These are phyloP conservation scores for Apeira syringaria DNA, from an alignment of 2,888 invertebrate genomes.

Conservation along the genomic window DNA sequence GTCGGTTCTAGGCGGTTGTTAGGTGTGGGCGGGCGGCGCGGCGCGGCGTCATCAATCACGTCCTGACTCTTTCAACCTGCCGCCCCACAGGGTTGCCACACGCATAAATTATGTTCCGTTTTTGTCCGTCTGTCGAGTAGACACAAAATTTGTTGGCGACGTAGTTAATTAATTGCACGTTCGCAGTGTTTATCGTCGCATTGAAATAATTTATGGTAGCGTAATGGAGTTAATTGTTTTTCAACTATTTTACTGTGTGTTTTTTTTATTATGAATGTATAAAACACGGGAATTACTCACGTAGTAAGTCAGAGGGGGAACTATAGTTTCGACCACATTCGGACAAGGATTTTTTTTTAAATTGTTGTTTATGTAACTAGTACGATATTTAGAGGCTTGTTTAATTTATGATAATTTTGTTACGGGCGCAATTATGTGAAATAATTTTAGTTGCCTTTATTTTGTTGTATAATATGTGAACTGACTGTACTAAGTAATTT, in stretches of 20 bases:
- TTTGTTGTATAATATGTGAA: no score
- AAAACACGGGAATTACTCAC: no score
- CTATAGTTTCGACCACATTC: no score
- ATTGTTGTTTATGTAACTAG: no score
- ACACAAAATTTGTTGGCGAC: conserved; percentile 74
- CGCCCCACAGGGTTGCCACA: conserved; percentile 54
- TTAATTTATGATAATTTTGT: no score
- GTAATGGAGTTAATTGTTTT: conserved; percentile 22
- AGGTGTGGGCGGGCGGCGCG: conserved; percentile 72
- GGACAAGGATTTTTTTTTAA: no score
- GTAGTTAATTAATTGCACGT: conserved; percentile 72
- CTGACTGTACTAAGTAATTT: no score
- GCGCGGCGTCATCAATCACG: conserved; percentile 75
- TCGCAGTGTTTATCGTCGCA: conserved; percentile 34
- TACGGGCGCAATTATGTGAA: no score
- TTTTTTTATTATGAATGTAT: no score
- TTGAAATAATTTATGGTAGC: conserved; percentile 22
- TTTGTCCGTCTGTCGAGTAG: conserved; percentile 66
- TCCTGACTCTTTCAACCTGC: conserved; percentile 82
- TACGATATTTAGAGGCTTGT: no score
- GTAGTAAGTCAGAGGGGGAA: no score
- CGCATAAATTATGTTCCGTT: conserved; percentile 72
- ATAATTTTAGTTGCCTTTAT: no score
- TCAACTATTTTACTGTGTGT: conserved; percentile 34
- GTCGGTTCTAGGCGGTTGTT: conserved; percentile 73